Percentiles rank a stretch among this genome's conserved stretches.
Evolutionary conservation across 2,888 invertebrate species (phyloP).

Genomic region (Noctua comes): DNA sequence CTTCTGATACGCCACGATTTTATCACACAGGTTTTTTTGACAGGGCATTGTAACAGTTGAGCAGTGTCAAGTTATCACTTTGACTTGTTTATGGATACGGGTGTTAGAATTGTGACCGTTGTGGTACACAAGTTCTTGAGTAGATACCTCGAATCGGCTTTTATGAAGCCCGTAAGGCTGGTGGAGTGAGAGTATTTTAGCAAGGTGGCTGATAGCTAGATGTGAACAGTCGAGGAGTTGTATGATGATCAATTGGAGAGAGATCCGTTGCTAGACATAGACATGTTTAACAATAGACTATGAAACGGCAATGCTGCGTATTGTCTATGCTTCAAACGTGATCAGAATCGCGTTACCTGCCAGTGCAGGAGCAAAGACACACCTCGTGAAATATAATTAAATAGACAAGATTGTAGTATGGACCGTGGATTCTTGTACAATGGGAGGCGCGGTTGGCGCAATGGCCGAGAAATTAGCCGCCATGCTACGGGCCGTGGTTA

Average conservation of each 20-base stretch:
- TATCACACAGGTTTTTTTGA: too few relatives aligned
- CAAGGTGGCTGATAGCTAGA: neutral
- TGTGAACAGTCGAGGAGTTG: neutral
- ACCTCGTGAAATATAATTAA: neutral
- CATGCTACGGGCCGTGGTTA: neutral
- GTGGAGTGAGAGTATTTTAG: neutral
- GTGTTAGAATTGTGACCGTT: neutral
- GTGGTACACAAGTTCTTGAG: neutral
- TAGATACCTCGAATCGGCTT: neutral
- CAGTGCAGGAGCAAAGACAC: neutral
- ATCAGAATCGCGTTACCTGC: neutral
- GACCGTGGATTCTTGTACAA: neutral
- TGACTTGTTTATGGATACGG: too few relatives aligned
- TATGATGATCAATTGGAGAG: neutral
- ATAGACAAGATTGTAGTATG: neutral
- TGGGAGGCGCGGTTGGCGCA: neutral
- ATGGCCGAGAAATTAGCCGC: constrained; percentile 9
- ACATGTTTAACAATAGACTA: neutral
- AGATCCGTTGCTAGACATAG: neutral
- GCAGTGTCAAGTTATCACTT: too few relatives aligned
- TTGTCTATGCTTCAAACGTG: neutral
- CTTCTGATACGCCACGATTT: too few relatives aligned
- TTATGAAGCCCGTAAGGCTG: neutral
- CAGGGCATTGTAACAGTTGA: too few relatives aligned
- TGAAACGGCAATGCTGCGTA: too few relatives aligned